Percentiles rank a stretch among this genome's conserved stretches.
These are phyloP conservation scores for Empidonax alnorum DNA, from an alignment of 2,113 vertebrate species.

Conservation along the genomic window DNA sequence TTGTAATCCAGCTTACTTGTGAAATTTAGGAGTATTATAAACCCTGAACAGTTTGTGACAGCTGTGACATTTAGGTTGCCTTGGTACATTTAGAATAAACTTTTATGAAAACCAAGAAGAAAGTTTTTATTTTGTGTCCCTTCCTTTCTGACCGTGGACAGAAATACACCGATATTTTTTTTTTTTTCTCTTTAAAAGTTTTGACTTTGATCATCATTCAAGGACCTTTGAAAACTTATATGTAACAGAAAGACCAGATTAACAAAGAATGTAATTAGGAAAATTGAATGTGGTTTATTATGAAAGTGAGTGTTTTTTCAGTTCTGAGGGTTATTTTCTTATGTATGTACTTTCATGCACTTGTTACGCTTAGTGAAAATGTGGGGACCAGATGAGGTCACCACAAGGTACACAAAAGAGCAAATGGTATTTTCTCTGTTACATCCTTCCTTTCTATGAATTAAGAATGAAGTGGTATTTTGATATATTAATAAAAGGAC, in stretches of 20 bases:
- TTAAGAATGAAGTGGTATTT: neutral
- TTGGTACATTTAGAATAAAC: constrained; percentile 3
- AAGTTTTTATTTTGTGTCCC: neutral
- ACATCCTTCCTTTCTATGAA: neutral
- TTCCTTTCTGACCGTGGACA: neutral
- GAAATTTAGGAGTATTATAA: constrained; percentile 44
- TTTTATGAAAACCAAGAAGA: neutral
- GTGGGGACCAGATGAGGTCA: neutral
- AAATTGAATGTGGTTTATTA: neutral
- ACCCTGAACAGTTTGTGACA: neutral
- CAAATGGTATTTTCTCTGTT: neutral
- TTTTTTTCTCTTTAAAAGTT: neutral
- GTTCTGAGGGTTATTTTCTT: neutral
- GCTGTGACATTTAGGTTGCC: neutral
- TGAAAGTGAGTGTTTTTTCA: neutral
- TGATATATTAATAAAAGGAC: neutral
- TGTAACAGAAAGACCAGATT: neutral
- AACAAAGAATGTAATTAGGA: neutral
- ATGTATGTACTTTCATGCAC: neutral
- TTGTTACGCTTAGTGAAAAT: neutral
- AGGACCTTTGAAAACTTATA: neutral
- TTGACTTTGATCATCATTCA: neutral
- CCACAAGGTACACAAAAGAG: neutral
- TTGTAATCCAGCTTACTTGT: constrained; percentile 46
- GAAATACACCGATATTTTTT: neutral